Evolutionary conservation across 53 echinoderm and acorn worm genomes (phyloP).

Genomic region (Mesocentrotus franciscanus): DNA sequence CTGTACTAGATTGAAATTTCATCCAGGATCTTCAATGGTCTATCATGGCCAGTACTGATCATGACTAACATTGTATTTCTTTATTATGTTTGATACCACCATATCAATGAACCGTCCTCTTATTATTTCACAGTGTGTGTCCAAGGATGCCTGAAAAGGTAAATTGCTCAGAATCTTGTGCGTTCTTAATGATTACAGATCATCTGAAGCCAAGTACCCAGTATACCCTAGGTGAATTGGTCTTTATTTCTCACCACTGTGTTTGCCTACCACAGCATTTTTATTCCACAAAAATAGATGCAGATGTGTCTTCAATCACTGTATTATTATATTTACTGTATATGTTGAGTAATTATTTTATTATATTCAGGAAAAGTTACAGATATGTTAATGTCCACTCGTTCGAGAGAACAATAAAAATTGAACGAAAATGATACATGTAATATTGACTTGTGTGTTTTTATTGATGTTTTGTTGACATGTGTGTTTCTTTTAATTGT

Average conservation of each 20-base stretch:
- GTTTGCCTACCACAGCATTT: not conserved
- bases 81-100: not conserved
- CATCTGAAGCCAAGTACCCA: not conserved
- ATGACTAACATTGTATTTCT: not conserved
- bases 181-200: not conserved
- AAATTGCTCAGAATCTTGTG: not conserved
- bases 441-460: no score
- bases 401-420: constrained; percentile 20
- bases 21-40: not conserved
- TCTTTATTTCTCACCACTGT: not conserved
- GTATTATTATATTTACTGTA: constrained; percentile 18
- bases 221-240: not conserved
- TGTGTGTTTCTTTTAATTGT: no score
- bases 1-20: not conserved
- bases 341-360: not conserved
- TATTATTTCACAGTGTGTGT: not conserved
- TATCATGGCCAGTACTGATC: no score
- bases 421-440: not conserved
- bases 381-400: not conserved
- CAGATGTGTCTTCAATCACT: not conserved
- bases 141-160: not conserved
- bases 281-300: not conserved
- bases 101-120: no score
- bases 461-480: no score
- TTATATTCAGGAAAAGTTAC: not conserved